Evolutionary conservation across 2,113 vertebrate genomes (phyloP), one percentile per base, ranked within the genome.

Genomic region (Microtus montanus): DNA sequence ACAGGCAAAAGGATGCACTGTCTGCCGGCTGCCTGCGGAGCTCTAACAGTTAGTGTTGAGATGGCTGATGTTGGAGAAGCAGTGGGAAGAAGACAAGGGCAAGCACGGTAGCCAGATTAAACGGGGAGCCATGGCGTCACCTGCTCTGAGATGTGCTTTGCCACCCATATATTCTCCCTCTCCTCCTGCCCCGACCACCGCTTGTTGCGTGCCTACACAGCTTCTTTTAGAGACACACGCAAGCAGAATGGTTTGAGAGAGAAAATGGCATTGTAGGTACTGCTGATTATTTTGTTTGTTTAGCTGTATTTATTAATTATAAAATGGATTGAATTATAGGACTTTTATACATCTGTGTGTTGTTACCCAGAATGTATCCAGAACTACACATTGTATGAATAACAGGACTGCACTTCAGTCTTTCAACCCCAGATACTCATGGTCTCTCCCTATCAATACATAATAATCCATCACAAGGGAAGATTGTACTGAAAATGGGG

Each of bases 401-500:
- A 33, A 26, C 58, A 77, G 20, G 24, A 3, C 17, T 92, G 22
- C 8, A 38, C 38, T 92, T 91, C 13, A 20, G 35, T 80, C 83
- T 88, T 84, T 44, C 64, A 83, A 49, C 68, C 44, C 63, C 33
- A 49, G 26, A 1, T 17, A 15, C 15, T 96, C 89, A 98, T 90
- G 91, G 90, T 92, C 41, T 35, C 66, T 28, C 92, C 73, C 33
- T 84, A 92, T 96, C 96, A 95, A 97, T 97, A 84, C 44, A 63
- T 30, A 96, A 96, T 96, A 97, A 97, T 96, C 97, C 54, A 96
- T 80, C 91, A 68, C 35, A 95, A 79, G 97, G 3, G 97, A 63
- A 61, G 92, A 92, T 4, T 90, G 87, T 95, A 80, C 28, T 86
- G 87, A 19, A 26, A 19, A 1, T n/a, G 47, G 58, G n/a, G 2